These are phyloP conservation scores for Dissostichus mawsoni DNA, from an alignment of 2,113 vertebrate species.

Conservation along the genomic window DNA sequence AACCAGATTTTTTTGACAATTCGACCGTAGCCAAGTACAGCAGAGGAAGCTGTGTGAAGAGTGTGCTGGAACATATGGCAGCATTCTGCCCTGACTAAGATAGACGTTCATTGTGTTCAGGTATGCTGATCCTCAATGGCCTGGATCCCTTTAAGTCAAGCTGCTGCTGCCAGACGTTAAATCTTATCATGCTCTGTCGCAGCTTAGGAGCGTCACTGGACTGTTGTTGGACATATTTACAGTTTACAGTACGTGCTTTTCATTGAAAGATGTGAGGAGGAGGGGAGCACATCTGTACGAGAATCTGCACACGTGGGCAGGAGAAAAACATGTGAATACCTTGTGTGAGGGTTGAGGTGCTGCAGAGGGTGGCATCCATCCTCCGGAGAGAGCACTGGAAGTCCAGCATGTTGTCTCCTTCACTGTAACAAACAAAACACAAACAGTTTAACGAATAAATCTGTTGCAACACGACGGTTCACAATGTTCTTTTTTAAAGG, in stretches of 20 bases:
- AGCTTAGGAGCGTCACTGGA: constrained; percentile 20
- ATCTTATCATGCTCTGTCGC: constrained; percentile 57
- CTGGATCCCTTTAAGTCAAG: constrained; percentile 63
- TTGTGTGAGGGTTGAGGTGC: constrained; percentile 39
- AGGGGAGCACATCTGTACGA: constrained; percentile 51
- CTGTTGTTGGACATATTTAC: constrained; percentile 56
- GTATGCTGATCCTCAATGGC: constrained; percentile 57
- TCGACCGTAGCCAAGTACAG: no score
- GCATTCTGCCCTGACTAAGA: constrained; percentile 56
- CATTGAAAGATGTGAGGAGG: constrained; percentile 30
- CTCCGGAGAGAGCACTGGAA: constrained; percentile 5
- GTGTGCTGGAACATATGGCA: constrained; percentile 56
- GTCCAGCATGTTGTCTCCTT: neutral
- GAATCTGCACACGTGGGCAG: constrained; percentile 40
- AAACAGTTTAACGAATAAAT: constrained; percentile 9
- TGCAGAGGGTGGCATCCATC: constrained; percentile 49
- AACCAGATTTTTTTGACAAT: no score
- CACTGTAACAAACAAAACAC: constrained; percentile 14
- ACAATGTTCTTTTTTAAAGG: constrained; percentile 22
- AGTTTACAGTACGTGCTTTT: constrained; percentile 39
- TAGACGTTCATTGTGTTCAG: constrained; percentile 63
- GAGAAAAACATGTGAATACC: constrained; percentile 64
- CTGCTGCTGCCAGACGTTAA: constrained; percentile 49
- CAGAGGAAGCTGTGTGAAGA: constrained; percentile 2
- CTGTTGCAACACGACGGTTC: constrained; percentile 10